Percentiles rank a stretch among this genome's conserved stretches.
Conservation (phyloP, 2,888 invertebrate species). For the Eilema caniola region DNA sequence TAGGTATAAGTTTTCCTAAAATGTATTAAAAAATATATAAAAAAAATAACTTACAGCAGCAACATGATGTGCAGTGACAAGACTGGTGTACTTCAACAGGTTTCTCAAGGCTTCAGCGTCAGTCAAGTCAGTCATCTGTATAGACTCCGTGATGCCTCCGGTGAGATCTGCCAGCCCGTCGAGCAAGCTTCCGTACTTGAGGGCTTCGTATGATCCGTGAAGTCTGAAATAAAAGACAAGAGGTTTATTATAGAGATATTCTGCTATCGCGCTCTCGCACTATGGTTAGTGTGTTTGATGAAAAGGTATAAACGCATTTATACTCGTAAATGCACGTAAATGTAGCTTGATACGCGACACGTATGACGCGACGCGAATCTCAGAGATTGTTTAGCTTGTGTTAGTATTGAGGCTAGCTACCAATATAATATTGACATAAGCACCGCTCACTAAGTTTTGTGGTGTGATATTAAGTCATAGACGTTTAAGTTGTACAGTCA, state of each 20-base stretch:
- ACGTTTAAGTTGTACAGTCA: too few species aligned
- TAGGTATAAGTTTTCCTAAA: too few species aligned
- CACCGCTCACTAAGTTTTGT: slow-evolving; percentile 4
- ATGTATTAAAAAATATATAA: too few species aligned
- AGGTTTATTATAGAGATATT: background rate
- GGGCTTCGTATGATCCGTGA: slow-evolving; percentile 97
- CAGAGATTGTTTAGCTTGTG: slow-evolving; percentile 19
- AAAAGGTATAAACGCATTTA: too few species aligned
- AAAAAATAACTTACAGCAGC: slow-evolving; percentile 58
- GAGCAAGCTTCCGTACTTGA: slow-evolving; percentile 95
- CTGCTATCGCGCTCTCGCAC: background rate
- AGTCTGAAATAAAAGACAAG: slow-evolving; percentile 83
- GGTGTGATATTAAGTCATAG: too few species aligned
- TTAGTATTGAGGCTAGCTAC: too few species aligned
- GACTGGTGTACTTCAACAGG: slow-evolving; percentile 93
- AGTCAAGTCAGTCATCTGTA: slow-evolving; percentile 90
- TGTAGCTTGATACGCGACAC: too few species aligned
- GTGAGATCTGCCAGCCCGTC: slow-evolving; percentile 96
- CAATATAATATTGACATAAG: slow-evolving; percentile 16
- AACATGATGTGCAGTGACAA: slow-evolving; percentile 89
- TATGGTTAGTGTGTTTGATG: too few species aligned
- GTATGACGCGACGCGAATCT: too few species aligned
- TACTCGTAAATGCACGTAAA: too few species aligned
- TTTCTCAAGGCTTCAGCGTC: slow-evolving; percentile 90
- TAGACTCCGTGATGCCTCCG: slow-evolving; percentile 95